Base-by-base conservation (phyloP, 2,113 vertebrate species). In the Columba janthina region DNA sequence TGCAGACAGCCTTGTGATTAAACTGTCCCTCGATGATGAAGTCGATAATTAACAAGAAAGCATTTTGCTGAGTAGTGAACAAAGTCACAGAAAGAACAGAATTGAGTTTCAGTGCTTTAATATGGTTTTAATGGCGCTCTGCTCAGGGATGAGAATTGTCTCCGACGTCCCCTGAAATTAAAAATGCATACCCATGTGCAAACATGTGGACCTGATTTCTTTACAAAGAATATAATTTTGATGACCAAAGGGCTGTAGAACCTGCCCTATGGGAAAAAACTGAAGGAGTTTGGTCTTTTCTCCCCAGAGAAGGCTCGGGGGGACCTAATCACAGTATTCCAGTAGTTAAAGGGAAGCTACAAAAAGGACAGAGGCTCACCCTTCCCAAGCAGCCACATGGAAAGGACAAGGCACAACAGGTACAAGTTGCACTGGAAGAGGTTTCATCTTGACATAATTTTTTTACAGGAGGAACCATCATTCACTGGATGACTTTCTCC, bases 1-100 rank as follows among this genome's bases (percentile, higher is more conserved):
- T 88, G 69, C 82, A 96, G 92, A 89, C 85, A 80, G 69, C 86
- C 90, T 90, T 88, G 90, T 92, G 93, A 95, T 97, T 97, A 96
- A 96, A 74, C 86, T 94, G 88, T 95, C 96, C 94, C 90, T 96
- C 4, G 88, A 70, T 93, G 94, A 86, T 93, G 66, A 90, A 94
- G 91, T 83, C 21, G 76, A 90, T 96, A 95, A 97, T 94, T 97
- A 96, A 95, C 92, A 83, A 86, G 88, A 88, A 84, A n/a, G 61
- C 53, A 9, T 96, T 95, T 92, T 96, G 96, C 89, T 94, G 96
- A 93, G 73, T 94, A 93, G 83, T 85, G 93, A 95, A 82, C 79
- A 91, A 97, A 97, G 95, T 95, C 75, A 93, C 91, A 81, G 88
- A 84, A 90, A 85, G 69, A 96, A 65, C 36, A 77, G 91, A 91